Conservation (phyloP, 2,113 vertebrate genomes). For the Pseudorasbora parva region DNA sequence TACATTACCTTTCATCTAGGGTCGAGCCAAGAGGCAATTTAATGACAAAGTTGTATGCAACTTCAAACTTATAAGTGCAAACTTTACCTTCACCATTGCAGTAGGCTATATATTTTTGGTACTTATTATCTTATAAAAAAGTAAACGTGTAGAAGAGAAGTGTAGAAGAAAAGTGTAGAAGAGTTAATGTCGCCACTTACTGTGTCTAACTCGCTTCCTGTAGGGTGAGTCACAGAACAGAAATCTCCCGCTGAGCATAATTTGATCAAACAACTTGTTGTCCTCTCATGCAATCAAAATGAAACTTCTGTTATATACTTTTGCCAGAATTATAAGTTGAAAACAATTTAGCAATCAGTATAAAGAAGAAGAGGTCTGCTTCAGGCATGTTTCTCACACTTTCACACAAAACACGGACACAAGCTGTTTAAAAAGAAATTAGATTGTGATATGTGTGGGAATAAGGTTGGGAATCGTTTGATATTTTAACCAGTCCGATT, state of each 20-base stretch:
- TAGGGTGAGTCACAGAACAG: not conserved
- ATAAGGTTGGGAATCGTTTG: not conserved
- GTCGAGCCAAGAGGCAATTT: not conserved
- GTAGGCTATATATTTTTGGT: not conserved
- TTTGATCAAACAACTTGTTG: constrained; percentile 15
- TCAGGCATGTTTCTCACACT: not conserved
- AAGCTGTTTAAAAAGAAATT: not conserved
- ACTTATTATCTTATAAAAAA: not conserved
- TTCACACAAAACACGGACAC: not conserved
- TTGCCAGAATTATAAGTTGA: not conserved
- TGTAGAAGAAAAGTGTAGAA: not conserved
- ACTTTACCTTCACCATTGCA: not conserved
- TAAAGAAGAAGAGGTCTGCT: not conserved
- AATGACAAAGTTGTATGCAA: not conserved
- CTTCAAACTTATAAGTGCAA: not conserved
- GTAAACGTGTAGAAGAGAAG: not conserved
- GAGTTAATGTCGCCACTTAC: not conserved
- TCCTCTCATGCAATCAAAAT: constrained; percentile 20
- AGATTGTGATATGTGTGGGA: not conserved
- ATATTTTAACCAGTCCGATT: too few relatives aligned
- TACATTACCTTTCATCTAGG: not conserved
- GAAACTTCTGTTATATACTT: not conserved
- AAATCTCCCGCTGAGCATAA: constrained; percentile 11
- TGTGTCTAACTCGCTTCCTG: not conserved
- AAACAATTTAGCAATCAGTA: not conserved